Base-by-base conservation (phyloP, 2,888 invertebrate genomes). In the Gymnoscelis rufifasciata region DNA sequence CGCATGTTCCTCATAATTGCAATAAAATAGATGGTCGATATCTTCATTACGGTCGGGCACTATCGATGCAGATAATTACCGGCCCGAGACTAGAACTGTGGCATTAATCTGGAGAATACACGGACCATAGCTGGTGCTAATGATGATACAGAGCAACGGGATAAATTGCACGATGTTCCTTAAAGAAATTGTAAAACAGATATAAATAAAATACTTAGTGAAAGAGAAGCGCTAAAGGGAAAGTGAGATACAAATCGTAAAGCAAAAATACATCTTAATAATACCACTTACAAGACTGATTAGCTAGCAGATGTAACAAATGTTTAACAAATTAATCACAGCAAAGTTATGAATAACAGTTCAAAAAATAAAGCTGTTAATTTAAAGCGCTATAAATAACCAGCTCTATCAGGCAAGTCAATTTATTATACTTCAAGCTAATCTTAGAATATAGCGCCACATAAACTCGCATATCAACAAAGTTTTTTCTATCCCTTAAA, bases 51-150 rank as follows among this genome's bases (percentile, higher is more conserved):
- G 51, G 62, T 68, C 65, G 67, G 64, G 62, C 64, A 67, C 66
- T 68, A 78, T 76, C 72, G 74, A 72, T 72, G 74, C 72, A 67
- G 72, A 76, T 82, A 82, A 83, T 82, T 80, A 78, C 71, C 52
- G 60, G 59, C 71, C 59, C 60, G 66, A 66, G 64, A 64, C 61
- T 54, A 57, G 57, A 48, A 57, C 56, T 62, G 63, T 72, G 66
- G 71, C 74, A 78, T 78, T 76, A 78, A 78, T 78, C 63, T 56
- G 59, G 54, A 67, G 66, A 73, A 68, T 72, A 66, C 68, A 66
- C 73, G 71, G 54, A 45, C 66, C 71, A 72, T 71, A 71, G 63
- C 71, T 71, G 68, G 63, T 63, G 55, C 54, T 59, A 65, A 66
- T 64, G 56, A 62, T 58, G 54, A 19, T 15, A 35, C 50, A 59